Evolutionary conservation across 2,888 invertebrate genomes (phyloP).

Genomic region (Thymelicus acteon): DNA sequence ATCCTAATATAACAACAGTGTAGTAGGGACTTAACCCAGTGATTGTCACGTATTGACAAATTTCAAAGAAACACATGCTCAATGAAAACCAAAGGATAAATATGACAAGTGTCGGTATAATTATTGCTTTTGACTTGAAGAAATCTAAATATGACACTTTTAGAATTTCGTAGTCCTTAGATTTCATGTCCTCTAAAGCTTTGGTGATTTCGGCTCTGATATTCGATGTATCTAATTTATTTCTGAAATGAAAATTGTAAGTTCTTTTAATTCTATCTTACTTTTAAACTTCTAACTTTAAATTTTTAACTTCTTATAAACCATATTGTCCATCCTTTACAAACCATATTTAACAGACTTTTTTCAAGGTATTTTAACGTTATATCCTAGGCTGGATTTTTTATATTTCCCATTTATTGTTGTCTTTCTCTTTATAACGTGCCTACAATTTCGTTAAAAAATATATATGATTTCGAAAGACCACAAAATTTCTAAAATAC

Average conservation of each 20-base stretch:
- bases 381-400: no score
- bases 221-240: constrained; percentile 50
- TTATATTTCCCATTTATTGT: no score
- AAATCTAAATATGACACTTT: constrained; percentile 54
- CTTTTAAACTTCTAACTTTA: no score
- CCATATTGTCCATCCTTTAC: no score
- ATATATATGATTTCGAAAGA: no score
- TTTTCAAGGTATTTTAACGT: no score
- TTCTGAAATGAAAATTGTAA: constrained; percentile 49
- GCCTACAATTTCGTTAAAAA: no score
- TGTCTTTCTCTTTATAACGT: no score
- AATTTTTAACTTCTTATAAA: no score
- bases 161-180: constrained; percentile 45
- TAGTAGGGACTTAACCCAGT: constrained; percentile 56
- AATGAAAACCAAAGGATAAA: constrained; percentile 54
- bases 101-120: constrained; percentile 51
- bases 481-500: no score
- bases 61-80: constrained; percentile 59
- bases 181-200: constrained; percentile 49
- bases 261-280: no score
- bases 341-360: no score
- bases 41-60: constrained; percentile 58
- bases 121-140: constrained; percentile 54
- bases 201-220: constrained; percentile 54
- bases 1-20: constrained; percentile 53